These are phyloP conservation scores for Galeopsomyia nigrocyanea DNA, from an alignment of 2,888 invertebrate species.

Conservation along the genomic window DNA sequence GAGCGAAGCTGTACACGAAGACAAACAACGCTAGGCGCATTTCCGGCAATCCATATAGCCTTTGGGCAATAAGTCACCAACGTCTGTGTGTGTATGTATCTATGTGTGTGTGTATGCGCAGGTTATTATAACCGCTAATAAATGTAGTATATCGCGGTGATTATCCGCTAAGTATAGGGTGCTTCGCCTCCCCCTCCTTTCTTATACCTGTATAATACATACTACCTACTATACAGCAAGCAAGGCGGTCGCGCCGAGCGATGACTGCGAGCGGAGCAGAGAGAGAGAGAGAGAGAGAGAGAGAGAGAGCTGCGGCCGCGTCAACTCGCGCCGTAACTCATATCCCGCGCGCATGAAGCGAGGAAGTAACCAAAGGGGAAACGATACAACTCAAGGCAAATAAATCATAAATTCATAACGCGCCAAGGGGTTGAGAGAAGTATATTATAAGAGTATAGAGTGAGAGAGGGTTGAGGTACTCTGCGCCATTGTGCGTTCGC, in stretches of 20 bases:
- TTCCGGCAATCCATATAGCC: constrained; percentile 30
- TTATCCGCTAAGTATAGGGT: constrained; percentile 67
- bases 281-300: constrained; percentile 25
- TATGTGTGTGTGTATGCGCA: neutral
- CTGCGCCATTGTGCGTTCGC: neutral
- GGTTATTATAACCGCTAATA: constrained; percentile 64
- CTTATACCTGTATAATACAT: too few species aligned
- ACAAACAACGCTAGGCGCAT: constrained; percentile 10
- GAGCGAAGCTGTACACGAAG: too few species aligned
- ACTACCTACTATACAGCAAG: too few species aligned
- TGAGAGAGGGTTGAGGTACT: constrained; percentile 9
- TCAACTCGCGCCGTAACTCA: constrained; percentile 59
- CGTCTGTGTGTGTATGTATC: neutral
- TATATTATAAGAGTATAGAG: neutral
- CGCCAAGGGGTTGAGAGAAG: constrained; percentile 44
- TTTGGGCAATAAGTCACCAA: constrained; percentile 37
- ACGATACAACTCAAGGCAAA: constrained; percentile 52
- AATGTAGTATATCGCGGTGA: constrained; percentile 66
- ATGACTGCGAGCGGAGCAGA: constrained; percentile 57
- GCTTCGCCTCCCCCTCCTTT: neutral
- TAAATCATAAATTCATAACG: constrained; percentile 64
- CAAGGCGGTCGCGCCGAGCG: constrained; percentile 51
- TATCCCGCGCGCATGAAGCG: constrained; percentile 50
- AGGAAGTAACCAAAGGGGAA: constrained; percentile 3
- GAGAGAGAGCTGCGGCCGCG: constrained; percentile 12